Evolutionary conservation across 2,888 invertebrate genomes (phyloP).

Genomic region (Apamea epomidion): DNA sequence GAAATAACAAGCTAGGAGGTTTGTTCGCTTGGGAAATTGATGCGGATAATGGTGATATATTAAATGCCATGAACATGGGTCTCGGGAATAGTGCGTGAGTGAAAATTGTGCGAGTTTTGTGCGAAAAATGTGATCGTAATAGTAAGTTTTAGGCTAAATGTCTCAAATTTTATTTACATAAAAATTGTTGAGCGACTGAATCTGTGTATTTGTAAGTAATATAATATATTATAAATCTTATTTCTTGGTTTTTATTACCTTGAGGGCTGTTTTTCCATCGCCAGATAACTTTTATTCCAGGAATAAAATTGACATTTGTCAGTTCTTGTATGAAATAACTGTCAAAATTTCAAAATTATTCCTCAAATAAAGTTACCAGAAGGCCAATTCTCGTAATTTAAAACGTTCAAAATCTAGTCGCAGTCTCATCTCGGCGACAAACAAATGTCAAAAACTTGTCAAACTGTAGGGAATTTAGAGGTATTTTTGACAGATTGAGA

Average conservation of each 20-base stretch:
- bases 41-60: constrained; percentile 87
- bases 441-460: too few species aligned
- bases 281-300: too few species aligned
- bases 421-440: too few species aligned
- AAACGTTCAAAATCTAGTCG: too few species aligned
- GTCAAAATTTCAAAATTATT: too few species aligned
- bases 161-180: constrained; percentile 70
- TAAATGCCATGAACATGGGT: constrained; percentile 88
- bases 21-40: constrained; percentile 88
- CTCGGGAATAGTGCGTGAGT: constrained; percentile 82
- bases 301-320: too few species aligned
- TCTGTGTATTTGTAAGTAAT: constrained; percentile 67
- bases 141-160: constrained; percentile 67
- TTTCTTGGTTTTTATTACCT: constrained; percentile 36
- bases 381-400: too few species aligned
- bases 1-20: constrained; percentile 87
- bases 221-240: constrained; percentile 62
- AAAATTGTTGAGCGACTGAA: constrained; percentile 72
- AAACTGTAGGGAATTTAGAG: too few species aligned
- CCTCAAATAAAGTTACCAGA: too few species aligned
- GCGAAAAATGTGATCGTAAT: constrained; percentile 68
- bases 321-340: too few species aligned
- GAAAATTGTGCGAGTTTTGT: constrained; percentile 23
- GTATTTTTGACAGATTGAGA: too few species aligned
- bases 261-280: too few species aligned